Conservation (phyloP, 2,888 invertebrate genomes). For the Drosophila macrospina region DNA sequence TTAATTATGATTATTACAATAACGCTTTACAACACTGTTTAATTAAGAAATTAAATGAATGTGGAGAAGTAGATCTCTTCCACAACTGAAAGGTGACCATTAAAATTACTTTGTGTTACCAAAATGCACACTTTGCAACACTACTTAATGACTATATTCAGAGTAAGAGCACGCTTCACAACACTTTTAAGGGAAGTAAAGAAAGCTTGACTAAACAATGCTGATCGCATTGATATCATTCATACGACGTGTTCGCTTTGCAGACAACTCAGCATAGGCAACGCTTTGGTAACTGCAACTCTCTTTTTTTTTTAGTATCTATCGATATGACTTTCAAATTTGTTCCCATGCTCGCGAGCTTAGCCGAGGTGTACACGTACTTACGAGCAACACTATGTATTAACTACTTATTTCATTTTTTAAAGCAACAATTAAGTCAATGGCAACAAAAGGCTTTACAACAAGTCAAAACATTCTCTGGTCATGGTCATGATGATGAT, state of each 20-base stretch:
- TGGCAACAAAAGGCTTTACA: slow-evolving; percentile 59
- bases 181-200: too few species aligned
- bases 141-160: too few species aligned
- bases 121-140: too few species aligned
- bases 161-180: too few species aligned
- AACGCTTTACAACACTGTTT: too few species aligned
- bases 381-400: slow-evolving; percentile 34
- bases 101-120: too few species aligned
- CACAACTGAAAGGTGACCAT: too few species aligned
- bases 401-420: slow-evolving; percentile 52
- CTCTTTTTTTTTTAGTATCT: slow-evolving; percentile 1
- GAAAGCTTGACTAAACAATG: neutral
- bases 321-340: slow-evolving; percentile 47
- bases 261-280: neutral
- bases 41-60: too few species aligned
- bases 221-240: neutral
- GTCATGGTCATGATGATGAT: slow-evolving; percentile 48
- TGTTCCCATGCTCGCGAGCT: slow-evolving; percentile 22
- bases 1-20: too few species aligned
- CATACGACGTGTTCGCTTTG: neutral
- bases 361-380: slow-evolving; percentile 20
- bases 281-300: slow-evolving; percentile 14
- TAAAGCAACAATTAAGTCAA: slow-evolving; percentile 55
- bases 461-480: slow-evolving; percentile 64
- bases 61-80: too few species aligned